Conservation (phyloP, 2,797 vertebrate species). For the Miichthys miiuy region DNA sequence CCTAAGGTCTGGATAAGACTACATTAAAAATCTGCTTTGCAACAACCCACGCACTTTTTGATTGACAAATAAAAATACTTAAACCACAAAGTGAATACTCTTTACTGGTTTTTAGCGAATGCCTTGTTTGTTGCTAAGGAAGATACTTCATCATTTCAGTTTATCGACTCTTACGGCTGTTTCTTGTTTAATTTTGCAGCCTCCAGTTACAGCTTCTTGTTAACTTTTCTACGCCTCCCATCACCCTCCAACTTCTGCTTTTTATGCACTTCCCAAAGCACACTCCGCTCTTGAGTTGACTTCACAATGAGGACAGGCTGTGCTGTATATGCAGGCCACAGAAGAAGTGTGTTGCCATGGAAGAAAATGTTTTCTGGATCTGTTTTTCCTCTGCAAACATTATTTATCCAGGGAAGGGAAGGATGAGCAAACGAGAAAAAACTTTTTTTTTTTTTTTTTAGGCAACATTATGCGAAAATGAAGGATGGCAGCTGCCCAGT, state of each 20-base stretch:
- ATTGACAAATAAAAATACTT: not conserved
- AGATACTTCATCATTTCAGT: not conserved
- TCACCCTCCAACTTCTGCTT: constrained; percentile 1
- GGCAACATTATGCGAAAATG: not conserved
- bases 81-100: not conserved
- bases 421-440: too few relatives aligned
- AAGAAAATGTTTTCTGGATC: not conserved
- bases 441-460: not conserved
- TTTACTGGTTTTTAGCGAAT: not conserved
- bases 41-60: not conserved
- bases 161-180: not conserved
- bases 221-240: not conserved
- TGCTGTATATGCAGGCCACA: not conserved
- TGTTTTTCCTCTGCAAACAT: not conserved
- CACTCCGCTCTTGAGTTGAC: not conserved
- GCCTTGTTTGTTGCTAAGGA: not conserved
- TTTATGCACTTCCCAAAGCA: not conserved
- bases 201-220: constrained; percentile 2
- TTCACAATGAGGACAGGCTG: constrained; percentile 10
- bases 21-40: not conserved
- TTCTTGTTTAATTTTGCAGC: not conserved
- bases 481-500: not conserved
- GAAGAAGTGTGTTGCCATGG: not conserved
- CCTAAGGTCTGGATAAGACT: not conserved
- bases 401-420: not conserved